Evolutionary conservation across 2,797 vertebrate genomes (phyloP).

Genomic region (Sebastes hopkinsi): DNA sequence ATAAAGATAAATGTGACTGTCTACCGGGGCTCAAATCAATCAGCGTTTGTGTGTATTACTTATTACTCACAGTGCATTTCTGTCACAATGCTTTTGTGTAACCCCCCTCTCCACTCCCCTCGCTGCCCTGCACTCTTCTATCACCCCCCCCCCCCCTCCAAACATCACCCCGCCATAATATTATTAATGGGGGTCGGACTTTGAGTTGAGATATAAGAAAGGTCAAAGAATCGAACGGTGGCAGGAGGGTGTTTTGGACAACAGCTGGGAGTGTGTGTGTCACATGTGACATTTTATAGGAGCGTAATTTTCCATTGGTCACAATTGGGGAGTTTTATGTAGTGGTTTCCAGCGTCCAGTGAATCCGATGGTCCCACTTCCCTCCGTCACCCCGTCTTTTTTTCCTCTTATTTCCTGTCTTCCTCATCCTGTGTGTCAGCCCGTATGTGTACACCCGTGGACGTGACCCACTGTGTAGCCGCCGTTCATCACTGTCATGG

Average conservation of each 20-base stretch:
- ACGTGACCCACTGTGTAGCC: slow-evolving; percentile 53
- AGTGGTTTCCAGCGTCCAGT: slow-evolving; percentile 36
- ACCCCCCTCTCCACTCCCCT: slow-evolving; percentile 45
- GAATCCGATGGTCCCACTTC: slow-evolving; percentile 10
- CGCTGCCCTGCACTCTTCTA: slow-evolving; percentile 39
- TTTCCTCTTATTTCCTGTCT: not conserved
- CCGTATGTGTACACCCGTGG: slow-evolving; percentile 22
- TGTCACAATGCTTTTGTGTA: slow-evolving; percentile 80
- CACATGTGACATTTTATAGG: slow-evolving; percentile 61
- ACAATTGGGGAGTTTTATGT: slow-evolving; percentile 48
- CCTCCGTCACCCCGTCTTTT: not conserved
- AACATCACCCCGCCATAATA: slow-evolving; percentile 51
- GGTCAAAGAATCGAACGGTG: slow-evolving; percentile 77
- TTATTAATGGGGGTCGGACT: slow-evolving; percentile 85
- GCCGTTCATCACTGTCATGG: slow-evolving; percentile 81
- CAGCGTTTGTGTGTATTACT: slow-evolving; percentile 87
- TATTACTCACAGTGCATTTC: slow-evolving; percentile 87
- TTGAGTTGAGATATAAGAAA: slow-evolving; percentile 80
- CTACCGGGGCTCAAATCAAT: slow-evolving; percentile 83
- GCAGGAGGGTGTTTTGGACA: slow-evolving; percentile 13
- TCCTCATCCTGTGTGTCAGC: not conserved
- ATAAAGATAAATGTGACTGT: slow-evolving; percentile 84
- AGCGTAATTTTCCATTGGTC: slow-evolving; percentile 51
- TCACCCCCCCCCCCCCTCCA: slow-evolving; percentile 18
- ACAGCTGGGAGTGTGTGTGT: not conserved